These are phyloP conservation scores for Philypnodon macrostomus DNA, from an alignment of 2,797 vertebrate species.

Conservation along the genomic window DNA sequence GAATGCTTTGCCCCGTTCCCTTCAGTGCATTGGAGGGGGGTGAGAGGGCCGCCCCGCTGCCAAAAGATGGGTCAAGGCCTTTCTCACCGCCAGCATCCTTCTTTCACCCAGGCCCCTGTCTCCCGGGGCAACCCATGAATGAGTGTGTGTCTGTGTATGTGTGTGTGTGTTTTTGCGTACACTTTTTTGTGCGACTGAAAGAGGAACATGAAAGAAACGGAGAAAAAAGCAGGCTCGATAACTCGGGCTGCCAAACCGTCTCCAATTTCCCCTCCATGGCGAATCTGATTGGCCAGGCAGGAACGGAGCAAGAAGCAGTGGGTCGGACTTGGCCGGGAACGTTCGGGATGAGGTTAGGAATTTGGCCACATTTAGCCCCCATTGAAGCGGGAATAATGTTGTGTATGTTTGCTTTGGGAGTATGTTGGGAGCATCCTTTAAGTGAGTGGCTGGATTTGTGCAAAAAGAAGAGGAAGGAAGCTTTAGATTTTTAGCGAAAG, in stretches of 20 bases:
- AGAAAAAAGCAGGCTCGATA: slow-evolving; percentile 58
- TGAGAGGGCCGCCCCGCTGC: slow-evolving; percentile 63
- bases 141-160: slow-evolving; percentile 26
- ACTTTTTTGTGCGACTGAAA: slow-evolving; percentile 44
- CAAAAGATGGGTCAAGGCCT: slow-evolving; percentile 76
- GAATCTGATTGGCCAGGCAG: slow-evolving; percentile 78
- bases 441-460: slow-evolving; percentile 23
- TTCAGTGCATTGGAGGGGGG: slow-evolving; percentile 67
- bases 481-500: slow-evolving; percentile 65
- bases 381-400: slow-evolving; percentile 53
- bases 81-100: slow-evolving; percentile 76
- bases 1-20: slow-evolving; percentile 76
- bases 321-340: slow-evolving; percentile 57
- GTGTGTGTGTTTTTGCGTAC: slow-evolving; percentile 8
- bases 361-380: slow-evolving; percentile 49
- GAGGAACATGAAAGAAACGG: slow-evolving; percentile 68
- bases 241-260: slow-evolving; percentile 67
- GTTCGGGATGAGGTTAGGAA: slow-evolving; percentile 64
- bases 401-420: slow-evolving; percentile 70
- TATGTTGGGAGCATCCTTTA: slow-evolving; percentile 55
- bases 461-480: slow-evolving; percentile 56
- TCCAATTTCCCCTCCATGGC: slow-evolving; percentile 69
- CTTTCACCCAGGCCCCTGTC: slow-evolving; percentile 75
- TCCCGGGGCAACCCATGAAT: slow-evolving; percentile 70
- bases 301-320: slow-evolving; percentile 42